Conservation (phyloP, 2,797 vertebrate species). For the Sebastiscus tertius region DNA sequence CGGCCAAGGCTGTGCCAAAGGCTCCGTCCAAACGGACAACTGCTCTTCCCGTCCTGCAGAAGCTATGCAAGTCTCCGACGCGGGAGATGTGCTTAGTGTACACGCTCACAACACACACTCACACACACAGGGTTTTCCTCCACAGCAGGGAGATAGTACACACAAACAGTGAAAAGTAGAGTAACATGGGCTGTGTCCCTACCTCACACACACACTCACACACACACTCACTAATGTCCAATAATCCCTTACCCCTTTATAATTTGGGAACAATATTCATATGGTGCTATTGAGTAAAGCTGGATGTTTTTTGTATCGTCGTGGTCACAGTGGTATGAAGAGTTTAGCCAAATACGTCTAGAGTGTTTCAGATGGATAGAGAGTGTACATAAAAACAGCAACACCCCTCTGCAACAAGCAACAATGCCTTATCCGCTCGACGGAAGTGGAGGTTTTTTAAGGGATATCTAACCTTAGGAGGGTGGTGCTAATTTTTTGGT, state of each 20-base stretch:
- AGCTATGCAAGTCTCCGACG: constrained; percentile 81
- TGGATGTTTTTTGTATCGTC: constrained; percentile 59
- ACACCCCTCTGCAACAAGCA: constrained; percentile 43
- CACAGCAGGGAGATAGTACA: constrained; percentile 59
- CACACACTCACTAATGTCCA: constrained; percentile 51
- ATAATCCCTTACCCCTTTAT: constrained; percentile 70
- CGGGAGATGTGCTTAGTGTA: constrained; percentile 76
- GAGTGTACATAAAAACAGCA: constrained; percentile 52
- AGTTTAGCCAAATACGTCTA: constrained; percentile 61
- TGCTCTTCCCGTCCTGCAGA: constrained; percentile 79
- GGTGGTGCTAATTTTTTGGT: constrained; percentile 54
- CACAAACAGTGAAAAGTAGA: constrained; percentile 32
- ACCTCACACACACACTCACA: constrained; percentile 57
- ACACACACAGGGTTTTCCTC: constrained; percentile 40
- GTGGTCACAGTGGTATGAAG: constrained; percentile 39
- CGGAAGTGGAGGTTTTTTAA: constrained; percentile 13
- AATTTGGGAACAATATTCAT: constrained; percentile 81
- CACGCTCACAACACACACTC: constrained; percentile 31
- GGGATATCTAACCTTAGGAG: not conserved
- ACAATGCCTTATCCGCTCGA: constrained; percentile 61
- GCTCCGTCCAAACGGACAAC: constrained; percentile 72
- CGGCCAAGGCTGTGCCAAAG: constrained; percentile 76
- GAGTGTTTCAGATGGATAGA: constrained; percentile 35
- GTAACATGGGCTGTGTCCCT: constrained; percentile 60
- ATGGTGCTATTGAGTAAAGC: constrained; percentile 77